Conservation (phyloP, 2,113 vertebrate genomes). For the Caloenas nicobarica region DNA sequence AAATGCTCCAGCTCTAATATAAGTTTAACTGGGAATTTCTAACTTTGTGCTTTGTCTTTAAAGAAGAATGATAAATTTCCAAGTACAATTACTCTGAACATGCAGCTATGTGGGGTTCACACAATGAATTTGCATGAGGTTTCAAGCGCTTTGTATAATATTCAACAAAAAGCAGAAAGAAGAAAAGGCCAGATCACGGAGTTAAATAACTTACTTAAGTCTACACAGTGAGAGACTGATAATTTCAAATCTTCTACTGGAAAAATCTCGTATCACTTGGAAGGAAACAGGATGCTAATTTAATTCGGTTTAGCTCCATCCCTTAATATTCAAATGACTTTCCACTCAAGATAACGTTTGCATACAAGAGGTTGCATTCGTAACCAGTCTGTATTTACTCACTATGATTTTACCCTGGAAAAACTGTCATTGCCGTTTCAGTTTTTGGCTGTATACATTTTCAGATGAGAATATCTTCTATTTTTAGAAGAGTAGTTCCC, state of each 20-base stretch:
- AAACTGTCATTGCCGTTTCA: constrained; percentile 34
- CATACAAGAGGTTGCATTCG: constrained; percentile 16
- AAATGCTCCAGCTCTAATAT: background rate
- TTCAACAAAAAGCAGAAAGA: background rate
- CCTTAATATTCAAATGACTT: background rate
- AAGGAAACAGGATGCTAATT: background rate
- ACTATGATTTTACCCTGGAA: constrained; percentile 20
- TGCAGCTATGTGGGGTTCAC: background rate
- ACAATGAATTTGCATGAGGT: background rate
- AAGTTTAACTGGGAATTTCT: background rate
- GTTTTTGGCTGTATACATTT: constrained; percentile 34
- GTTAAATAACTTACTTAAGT: background rate
- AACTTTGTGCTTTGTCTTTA: background rate
- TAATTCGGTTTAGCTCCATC: constrained; percentile 8
- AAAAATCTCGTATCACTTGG: background rate
- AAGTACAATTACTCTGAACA: background rate
- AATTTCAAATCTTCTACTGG: background rate
- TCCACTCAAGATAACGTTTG: background rate
- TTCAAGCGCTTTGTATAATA: background rate
- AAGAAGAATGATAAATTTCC: background rate
- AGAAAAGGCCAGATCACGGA: background rate
- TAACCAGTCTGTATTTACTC: constrained; percentile 38
- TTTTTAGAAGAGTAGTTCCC: constrained; percentile 44
- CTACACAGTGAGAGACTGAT: background rate
- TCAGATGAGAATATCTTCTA: constrained; percentile 39